Percentiles rank a stretch among this genome's conserved stretches.
Conservation (phyloP, 53 echinoderm and acorn worm species). For the Crossaster papposus region DNA sequence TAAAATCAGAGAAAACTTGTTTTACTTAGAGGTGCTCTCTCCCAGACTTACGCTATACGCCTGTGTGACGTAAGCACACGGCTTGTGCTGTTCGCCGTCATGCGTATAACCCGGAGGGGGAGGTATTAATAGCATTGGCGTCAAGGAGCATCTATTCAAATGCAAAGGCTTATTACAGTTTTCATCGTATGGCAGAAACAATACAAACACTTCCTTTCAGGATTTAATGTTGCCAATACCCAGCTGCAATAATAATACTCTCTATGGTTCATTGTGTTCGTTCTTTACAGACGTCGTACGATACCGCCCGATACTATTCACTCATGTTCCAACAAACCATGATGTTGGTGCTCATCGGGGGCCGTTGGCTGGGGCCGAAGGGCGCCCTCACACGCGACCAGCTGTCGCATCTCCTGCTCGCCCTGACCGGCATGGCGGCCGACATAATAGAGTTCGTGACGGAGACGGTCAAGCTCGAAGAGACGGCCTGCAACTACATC, state of each 20-base stretch:
- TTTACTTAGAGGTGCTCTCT: too few relatives aligned
- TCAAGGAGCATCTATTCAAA: too few relatives aligned
- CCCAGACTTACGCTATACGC: too few relatives aligned
- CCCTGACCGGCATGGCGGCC: slow-evolving; percentile 78
- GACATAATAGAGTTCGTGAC: slow-evolving; percentile 86
- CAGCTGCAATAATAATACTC: not conserved
- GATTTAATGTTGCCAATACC: not conserved
- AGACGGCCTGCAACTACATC: slow-evolving; percentile 63
- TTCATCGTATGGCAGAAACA: too few relatives aligned
- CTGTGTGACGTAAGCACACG: too few relatives aligned
- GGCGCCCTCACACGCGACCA: slow-evolving; percentile 78
- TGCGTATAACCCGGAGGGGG: too few relatives aligned
- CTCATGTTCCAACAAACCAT: slow-evolving; percentile 77
- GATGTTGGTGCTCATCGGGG: slow-evolving; percentile 73
- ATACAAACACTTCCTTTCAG: too few relatives aligned
- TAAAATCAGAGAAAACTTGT: too few relatives aligned
- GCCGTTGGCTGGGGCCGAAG: slow-evolving; percentile 80
- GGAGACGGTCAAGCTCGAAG: slow-evolving; percentile 70
- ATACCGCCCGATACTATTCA: slow-evolving; percentile 25
- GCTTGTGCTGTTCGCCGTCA: too few relatives aligned
- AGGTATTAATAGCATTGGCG: too few relatives aligned
- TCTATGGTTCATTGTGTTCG: not conserved
- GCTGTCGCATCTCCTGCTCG: slow-evolving; percentile 74
- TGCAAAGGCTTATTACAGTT: too few relatives aligned
- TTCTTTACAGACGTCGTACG: slow-evolving; percentile 41